Evolutionary conservation across 1,140 invertebrate species (phyloP).

Genomic region (Calosoma granatense): DNA sequence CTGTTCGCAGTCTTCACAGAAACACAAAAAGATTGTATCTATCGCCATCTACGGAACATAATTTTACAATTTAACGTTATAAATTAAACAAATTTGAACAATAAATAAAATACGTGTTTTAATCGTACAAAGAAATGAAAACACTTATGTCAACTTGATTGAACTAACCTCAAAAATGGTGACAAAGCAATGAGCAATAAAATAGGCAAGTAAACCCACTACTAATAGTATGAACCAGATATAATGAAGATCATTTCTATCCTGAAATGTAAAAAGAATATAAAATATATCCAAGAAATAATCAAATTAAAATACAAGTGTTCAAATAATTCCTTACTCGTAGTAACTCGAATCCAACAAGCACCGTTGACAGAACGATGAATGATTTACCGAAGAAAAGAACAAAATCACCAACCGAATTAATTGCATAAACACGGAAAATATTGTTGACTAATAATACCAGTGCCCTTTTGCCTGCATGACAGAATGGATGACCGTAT

Average conservation of each 20-base stretch:
- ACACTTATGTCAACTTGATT: neutral
- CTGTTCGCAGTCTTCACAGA: slow-evolving; percentile 65
- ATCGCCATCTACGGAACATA: slow-evolving; percentile 62
- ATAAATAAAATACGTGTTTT: neutral
- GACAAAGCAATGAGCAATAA: slow-evolving; percentile 63
- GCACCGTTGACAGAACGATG: slow-evolving; percentile 52
- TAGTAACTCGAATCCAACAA: slow-evolving; percentile 49
- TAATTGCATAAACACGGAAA: slow-evolving; percentile 60
- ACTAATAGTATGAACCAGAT: slow-evolving; percentile 55
- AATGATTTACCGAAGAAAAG: slow-evolving; percentile 63
- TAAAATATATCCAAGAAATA: slow-evolving; percentile 15
- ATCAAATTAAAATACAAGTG: slow-evolving; percentile 13
- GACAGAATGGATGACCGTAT: slow-evolving; percentile 58
- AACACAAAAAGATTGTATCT: slow-evolving; percentile 73
- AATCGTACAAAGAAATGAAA: no score
- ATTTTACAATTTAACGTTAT: slow-evolving; percentile 11
- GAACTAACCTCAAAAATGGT: slow-evolving; percentile 62
- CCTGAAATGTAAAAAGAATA: slow-evolving; percentile 28
- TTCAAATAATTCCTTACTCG: slow-evolving; percentile 45
- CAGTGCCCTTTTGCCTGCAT: slow-evolving; percentile 52
- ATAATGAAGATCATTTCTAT: slow-evolving; percentile 48
- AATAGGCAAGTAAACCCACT: slow-evolving; percentile 54
- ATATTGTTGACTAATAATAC: slow-evolving; percentile 49
- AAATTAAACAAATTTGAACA: no score
- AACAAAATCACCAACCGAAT: slow-evolving; percentile 69